phyloP scores from a whole-genome alignment of 2,888 invertebrate genomes.

The Eueremaeus valkanovi region DNA sequence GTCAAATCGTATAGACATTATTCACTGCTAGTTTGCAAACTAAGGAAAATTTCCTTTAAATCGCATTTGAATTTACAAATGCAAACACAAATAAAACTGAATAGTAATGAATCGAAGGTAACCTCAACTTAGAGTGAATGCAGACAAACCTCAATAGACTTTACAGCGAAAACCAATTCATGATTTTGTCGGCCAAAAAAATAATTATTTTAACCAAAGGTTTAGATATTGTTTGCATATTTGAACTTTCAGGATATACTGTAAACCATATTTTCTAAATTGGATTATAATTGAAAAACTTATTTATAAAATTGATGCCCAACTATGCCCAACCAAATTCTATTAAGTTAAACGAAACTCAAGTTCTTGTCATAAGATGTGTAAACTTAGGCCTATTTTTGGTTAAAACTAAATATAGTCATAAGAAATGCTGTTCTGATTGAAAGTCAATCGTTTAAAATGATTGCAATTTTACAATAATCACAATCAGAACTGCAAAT shows the following conservation, averaged over 20 bases:
- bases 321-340: background rate
- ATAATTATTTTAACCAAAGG: no score
- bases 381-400: no score
- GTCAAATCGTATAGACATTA: background rate
- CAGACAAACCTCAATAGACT: background rate
- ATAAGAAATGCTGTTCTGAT: background rate
- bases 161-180: background rate
- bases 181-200: no score
- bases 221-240: no score
- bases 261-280: no score
- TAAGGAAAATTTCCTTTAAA: constrained; percentile 6
- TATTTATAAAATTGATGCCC: no score
- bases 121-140: background rate
- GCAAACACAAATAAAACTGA: background rate
- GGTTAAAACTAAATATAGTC: background rate
- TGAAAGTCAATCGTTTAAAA: no score
- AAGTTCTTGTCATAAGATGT: background rate
- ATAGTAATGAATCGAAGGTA: background rate
- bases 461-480: background rate
- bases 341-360: background rate
- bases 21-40: constrained; percentile 1
- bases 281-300: no score
- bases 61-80: background rate
- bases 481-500: background rate
- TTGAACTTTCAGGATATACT: no score